Percentiles rank a stretch among this genome's conserved stretches.
phyloP scores from a whole-genome alignment of 2,888 invertebrate species.

The Celastrina argiolus region DNA sequence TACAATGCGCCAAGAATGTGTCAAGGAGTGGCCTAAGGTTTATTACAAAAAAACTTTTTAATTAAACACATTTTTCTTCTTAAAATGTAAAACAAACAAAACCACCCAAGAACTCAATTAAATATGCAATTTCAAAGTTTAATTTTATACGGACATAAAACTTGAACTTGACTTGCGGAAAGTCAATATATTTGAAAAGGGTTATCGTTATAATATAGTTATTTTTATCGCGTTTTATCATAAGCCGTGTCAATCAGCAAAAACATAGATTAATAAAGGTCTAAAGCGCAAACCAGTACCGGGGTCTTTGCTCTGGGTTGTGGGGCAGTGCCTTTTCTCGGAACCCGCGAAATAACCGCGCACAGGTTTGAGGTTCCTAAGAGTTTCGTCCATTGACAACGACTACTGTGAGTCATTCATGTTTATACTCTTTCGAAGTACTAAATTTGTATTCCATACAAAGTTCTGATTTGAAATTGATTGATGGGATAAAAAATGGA shows the following conservation, averaged over 20 bases:
- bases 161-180: constrained; percentile 6
- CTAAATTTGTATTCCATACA: not conserved
- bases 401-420: constrained; percentile 14
- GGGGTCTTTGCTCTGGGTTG: constrained; percentile 20
- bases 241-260: constrained; percentile 16
- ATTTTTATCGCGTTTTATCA: not conserved
- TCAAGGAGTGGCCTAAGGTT: not conserved
- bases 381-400: constrained; percentile 7
- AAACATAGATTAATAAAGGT: constrained; percentile 17
- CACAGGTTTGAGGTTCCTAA: constrained; percentile 13
- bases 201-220: not conserved
- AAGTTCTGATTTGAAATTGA: not conserved
- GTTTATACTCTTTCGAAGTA: not conserved
- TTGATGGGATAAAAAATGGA: too few relatives aligned
- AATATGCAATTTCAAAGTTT: not conserved
- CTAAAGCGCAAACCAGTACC: not conserved
- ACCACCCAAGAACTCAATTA: constrained; percentile 6
- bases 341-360: constrained; percentile 53
- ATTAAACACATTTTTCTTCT: not conserved
- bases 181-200: constrained; percentile 12
- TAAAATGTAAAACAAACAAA: not conserved
- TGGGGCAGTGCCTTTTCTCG: constrained; percentile 64
- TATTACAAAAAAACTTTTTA: not conserved
- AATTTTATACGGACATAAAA: not conserved
- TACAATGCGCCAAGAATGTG: not conserved